Evolutionary conservation across 1,140 invertebrate genomes (phyloP), one percentile per base, ranked within the genome.

Genomic region (Muscidifurax raptorellus): DNA sequence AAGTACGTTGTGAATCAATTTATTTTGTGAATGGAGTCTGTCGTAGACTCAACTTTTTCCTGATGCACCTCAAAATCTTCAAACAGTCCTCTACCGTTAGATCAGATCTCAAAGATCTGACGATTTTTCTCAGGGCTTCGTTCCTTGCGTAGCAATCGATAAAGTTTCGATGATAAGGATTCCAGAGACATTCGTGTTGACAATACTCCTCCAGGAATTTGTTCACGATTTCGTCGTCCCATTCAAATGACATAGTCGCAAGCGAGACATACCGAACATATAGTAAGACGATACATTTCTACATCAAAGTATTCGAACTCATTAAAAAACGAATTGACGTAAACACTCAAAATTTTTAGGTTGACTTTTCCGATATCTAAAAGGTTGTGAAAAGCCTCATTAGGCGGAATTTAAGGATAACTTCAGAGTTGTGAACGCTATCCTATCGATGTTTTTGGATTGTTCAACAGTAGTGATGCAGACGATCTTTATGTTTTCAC

Each of bases 121-220:
- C 81, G 28, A 91, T 89, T 18, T 40, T 82, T 28, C 86, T 87
- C 0, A 91, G 78, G 13, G 88, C 88, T 75, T 87, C 80, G 44
- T 86, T 74, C 80, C 89, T 91, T n/a, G 85, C 87, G 6, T 2
- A 80, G 32, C 85, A 88, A 77, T 90, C 86, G 9, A 83, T 67
- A 69, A 90, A 92, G 64, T 88, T 36, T 52, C 74, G 80, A 75
- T 89, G 59, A 72, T 85, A 84, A 6, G 88, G 88, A 80, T 91
- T 92, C 90, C 91, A 91, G 15, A 92, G 87, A 32, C 90, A 92
- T 5, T 88, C 86, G 47, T 91, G 44, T 47, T 90, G 88, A 84
- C 87, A 87, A 36, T 90, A 92, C 32, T 86, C 85, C 10, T 78
- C 85, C 15, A 92, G 81, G 71, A 92, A 91, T 12, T 27, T 79